These are phyloP conservation scores for Bemisia tabaci DNA, from an alignment of 1,140 invertebrate species.

Conservation along the genomic window DNA sequence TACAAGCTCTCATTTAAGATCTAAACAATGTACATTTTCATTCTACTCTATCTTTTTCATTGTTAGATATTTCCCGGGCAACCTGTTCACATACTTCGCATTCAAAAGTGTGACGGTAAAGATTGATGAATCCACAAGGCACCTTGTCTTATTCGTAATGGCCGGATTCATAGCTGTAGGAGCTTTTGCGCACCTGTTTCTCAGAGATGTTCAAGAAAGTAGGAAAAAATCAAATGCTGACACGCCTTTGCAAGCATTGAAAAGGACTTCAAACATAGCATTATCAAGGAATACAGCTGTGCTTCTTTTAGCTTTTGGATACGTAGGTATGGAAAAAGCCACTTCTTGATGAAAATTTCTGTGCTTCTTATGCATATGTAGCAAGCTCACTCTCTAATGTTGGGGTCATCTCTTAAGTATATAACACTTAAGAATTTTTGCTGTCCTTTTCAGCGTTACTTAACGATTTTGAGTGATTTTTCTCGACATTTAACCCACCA, in stretches of 20 bases:
- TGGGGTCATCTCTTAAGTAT: too few relatives aligned
- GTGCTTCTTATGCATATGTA: too few relatives aligned
- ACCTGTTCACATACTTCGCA: background rate
- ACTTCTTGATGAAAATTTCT: too few relatives aligned
- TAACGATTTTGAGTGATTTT: too few relatives aligned
- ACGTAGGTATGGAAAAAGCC: constrained; percentile 61
- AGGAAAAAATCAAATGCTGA: background rate
- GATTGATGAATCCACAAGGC: background rate
- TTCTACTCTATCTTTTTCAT: too few relatives aligned
- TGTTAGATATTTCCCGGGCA: background rate
- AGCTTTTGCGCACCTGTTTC: background rate
- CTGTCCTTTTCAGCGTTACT: too few relatives aligned
- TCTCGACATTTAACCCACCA: too few relatives aligned
- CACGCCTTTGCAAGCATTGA: constrained; percentile 46
- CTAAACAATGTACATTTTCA: too few relatives aligned
- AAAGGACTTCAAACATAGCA: constrained; percentile 58
- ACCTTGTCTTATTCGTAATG: background rate
- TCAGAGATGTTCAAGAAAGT: background rate
- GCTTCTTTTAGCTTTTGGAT: constrained; percentile 71
- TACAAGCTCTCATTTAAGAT: too few relatives aligned
- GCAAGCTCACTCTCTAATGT: too few relatives aligned
- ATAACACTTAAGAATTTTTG: too few relatives aligned
- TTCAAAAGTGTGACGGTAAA: background rate
- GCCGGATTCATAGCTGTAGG: background rate
- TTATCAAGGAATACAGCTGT: constrained; percentile 72